These are phyloP conservation scores for Aplochiton taeniatus DNA, from an alignment of 2,797 vertebrate genomes.

Conservation along the genomic window DNA sequence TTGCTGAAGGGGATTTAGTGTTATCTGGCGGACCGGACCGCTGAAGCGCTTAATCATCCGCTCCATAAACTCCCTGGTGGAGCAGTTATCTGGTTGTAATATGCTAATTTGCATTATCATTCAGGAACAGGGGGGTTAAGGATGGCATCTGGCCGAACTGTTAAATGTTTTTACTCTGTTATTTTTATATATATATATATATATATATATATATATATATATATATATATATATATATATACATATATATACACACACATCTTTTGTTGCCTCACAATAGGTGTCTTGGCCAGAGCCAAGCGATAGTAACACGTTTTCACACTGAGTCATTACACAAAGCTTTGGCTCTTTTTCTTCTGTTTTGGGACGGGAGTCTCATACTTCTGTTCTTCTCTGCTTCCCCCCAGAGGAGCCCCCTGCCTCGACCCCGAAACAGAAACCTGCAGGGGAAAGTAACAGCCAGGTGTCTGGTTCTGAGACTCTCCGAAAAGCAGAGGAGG, in stretches of 20 bases:
- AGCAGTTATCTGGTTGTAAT: constrained; percentile 6
- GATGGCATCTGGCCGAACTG: neutral
- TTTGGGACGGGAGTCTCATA: too few relatives aligned
- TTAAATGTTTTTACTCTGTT: neutral
- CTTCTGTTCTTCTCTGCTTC: neutral
- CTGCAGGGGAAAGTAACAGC: constrained; percentile 66
- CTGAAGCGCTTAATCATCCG: constrained; percentile 8
- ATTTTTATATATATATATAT: neutral
- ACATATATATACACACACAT: neutral
- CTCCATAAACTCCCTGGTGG: neutral
- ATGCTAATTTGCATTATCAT: constrained; percentile 12
- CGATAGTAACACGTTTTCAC: neutral
- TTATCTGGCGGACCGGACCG: neutral
- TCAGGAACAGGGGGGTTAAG: constrained; percentile 6
- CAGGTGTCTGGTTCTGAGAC: constrained; percentile 55
- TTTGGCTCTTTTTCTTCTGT: neutral
- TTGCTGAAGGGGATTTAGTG: constrained; percentile 6
- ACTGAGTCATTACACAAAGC: neutral
- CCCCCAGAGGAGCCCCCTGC: constrained; percentile 31
- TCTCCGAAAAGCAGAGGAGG: constrained; percentile 73
- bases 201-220: neutral
- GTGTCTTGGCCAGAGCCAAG: neutral
- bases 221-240: too few relatives aligned
- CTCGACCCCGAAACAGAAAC: constrained; percentile 32
- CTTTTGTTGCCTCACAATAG: neutral